Evolutionary conservation across 2,113 vertebrate genomes (phyloP), one percentile per base, ranked within the genome.

Genomic region (Aspiorhynchus laticeps): DNA sequence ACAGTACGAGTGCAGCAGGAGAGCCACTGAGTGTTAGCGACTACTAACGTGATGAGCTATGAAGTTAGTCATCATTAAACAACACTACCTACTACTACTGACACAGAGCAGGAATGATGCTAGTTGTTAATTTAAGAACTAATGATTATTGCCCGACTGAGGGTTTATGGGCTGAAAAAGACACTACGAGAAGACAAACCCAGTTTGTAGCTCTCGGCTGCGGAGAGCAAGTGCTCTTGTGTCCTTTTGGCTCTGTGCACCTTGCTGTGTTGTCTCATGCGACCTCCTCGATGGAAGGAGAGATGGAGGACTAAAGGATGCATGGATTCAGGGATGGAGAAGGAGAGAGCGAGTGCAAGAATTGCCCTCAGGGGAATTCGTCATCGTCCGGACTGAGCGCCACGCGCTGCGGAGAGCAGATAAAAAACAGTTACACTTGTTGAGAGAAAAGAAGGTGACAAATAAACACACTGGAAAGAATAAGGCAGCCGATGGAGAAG

Each of bases 381-480:
- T 99, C 98, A 51, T 99, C 98, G 94, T 99, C 98, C 92, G 97
- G 93, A 95, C 98, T 98, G 90, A 99, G 92, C 41, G 98, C 97
- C 93, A 99, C 97, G 84, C 98, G 97, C 98, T 99, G 96, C 90
- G 92, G 93, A 95, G 91, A 93, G 93, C 93, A 95, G 92, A 95
- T 93, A 94, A 92, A 93, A 94, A 94, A 78, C 59, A 85, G 84
- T 90, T 90, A 90, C 67, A 80, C 28, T 71, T 24, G 59, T 19
- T 80, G 10, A 80, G 33, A 53, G 74, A 79, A n/a, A 43, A 24
- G 74, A 69, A 28, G 88, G 0, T 77, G 11, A 84, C 67, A 48
- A 36, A 76, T 26, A 67, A 24, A 75, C 21, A 31, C 67, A 83
- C 12, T n/a, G 56, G 48, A 85, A 19, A 85, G 24, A 85, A 67